Evolutionary conservation across 2,113 vertebrate species (phyloP), one percentile per base, ranked within the genome.

Genomic region (Triplophysa tibetana): DNA sequence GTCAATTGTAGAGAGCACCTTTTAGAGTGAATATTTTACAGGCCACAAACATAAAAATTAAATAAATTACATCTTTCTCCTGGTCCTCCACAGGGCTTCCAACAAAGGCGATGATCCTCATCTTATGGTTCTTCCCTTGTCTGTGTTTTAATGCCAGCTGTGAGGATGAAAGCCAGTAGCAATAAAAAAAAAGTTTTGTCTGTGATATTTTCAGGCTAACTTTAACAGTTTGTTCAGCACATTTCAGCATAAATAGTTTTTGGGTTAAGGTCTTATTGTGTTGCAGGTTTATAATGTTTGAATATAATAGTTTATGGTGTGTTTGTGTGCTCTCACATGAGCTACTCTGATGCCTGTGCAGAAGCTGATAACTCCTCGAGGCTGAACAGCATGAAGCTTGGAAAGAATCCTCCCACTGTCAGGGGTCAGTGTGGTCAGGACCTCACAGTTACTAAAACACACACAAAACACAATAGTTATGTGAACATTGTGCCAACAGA

Each of bases 121-220:
- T 98, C 91, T 99, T 99, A 90, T 99, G 97, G 86, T 99, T 99
- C 90, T 99, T 99, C 61, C 97, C 97, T 81, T 99, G 97, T 74
- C 97, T 94, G 86, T 99, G 97, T 81, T 98, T 99, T 61, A 99
- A 83, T 9, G 97, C 96, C 93, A 99, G 82, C 97, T 99, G 80
- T 58, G 54, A 58, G 8, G n/a, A n/a, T n/a, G n/a, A 21, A 7
- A 21, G 1, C 16, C 3, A 56, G 52, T 5, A 19, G 17, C 0
- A 56, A 56, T 56, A 56, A 56, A 56, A 1, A 56, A 54, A 54
- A 17, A 17, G 1, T 54, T 54, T 16, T 3, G 50, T 52, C 50
- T 52, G 50, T 52, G 16, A 52, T 52, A 16, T 16, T 52, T 52
- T 52, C 16, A 4, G 4, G 4, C 9, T 11, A 11, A 45, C 43